Base-by-base conservation (phyloP, 2,797 vertebrate species). In the Philypnodon macrostomus region DNA sequence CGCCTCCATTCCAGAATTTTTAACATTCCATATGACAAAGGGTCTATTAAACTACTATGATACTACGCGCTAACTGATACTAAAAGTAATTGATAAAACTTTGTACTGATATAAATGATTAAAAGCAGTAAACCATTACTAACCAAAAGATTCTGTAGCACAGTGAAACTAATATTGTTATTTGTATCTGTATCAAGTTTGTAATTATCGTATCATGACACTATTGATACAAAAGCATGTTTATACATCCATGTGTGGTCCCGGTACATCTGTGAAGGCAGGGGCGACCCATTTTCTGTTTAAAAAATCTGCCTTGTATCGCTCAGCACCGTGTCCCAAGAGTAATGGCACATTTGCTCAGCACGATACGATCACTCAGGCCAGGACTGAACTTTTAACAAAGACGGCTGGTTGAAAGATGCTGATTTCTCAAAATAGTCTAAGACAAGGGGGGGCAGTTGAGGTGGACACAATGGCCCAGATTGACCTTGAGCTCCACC, bases 291-390 rank as follows among this genome's bases (percentile, higher is more conserved):
- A 33, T 54, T 70, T 69, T 30, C 59, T 17, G 52, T 26, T n/a
- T n/a, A n/a, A 59, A 39, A 64, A 51, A 65, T 53, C 57, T 49
- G 67, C 31, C 30, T 29, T 60, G 64, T 56, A 60, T 70, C 67
- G 34, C 53, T 81, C 53, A 46, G 57, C 60, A 4, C 58, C 47
- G 19, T 12, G 33, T 67, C 33, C 47, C 61, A 73, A n/a, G 71
- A 79, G 77, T 83, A 80, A 77, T 79, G 50, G 2, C 77, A 75
- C 73, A 67, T 84, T 84, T 76, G 61, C 75, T 79, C 68, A 32
- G 59, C 49, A 7, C 5, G 62, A 79, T 58, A 47, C 47, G 55
- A 75, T 79, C 58, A n/a, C 47, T 27, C 34, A 21, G 47, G 40
- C 48, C 2, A 19, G 62, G 63, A 69, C 73, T 81, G 81, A 67